Evolutionary conservation across 2,888 invertebrate species (phyloP).

Genomic region (Molorchus minor): DNA sequence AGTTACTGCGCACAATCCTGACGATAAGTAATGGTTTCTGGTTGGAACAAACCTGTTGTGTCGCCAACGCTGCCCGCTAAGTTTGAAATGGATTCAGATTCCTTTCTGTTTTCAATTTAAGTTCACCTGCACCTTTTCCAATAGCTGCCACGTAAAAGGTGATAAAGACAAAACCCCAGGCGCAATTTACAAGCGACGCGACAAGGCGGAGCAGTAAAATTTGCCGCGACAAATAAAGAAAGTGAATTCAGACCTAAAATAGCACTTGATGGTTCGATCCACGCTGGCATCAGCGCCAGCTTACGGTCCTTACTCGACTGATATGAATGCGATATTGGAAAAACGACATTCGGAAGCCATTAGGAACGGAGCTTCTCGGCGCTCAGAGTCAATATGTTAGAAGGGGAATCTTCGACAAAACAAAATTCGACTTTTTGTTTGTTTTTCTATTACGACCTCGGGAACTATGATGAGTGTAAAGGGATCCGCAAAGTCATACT

Average conservation of each 20-base stretch:
- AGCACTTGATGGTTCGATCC: conserved; percentile 5
- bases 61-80: too few species aligned
- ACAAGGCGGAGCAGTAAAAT: background rate
- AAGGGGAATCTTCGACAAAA: conserved; percentile 2
- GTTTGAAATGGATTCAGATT: too few species aligned
- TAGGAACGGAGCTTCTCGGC: conserved; percentile 12
- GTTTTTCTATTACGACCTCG: conserved; percentile 5
- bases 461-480: conserved; percentile 7
- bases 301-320: conserved; percentile 2
- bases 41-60: too few species aligned
- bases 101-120: too few species aligned
- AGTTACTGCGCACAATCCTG: too few species aligned
- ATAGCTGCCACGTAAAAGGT: too few species aligned
- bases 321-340: conserved; percentile 15
- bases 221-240: background rate
- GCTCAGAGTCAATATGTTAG: conserved; percentile 8
- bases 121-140: too few species aligned
- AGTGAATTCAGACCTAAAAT: background rate
- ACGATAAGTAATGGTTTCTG: too few species aligned
- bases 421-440: conserved; percentile 4
- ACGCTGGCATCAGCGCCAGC: background rate
- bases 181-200: too few species aligned
- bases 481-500: conserved; percentile 16
- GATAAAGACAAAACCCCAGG: too few species aligned
- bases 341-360: conserved; percentile 9